Conservation (phyloP, 2,888 invertebrate species). For the Platerodrilus igneus region DNA sequence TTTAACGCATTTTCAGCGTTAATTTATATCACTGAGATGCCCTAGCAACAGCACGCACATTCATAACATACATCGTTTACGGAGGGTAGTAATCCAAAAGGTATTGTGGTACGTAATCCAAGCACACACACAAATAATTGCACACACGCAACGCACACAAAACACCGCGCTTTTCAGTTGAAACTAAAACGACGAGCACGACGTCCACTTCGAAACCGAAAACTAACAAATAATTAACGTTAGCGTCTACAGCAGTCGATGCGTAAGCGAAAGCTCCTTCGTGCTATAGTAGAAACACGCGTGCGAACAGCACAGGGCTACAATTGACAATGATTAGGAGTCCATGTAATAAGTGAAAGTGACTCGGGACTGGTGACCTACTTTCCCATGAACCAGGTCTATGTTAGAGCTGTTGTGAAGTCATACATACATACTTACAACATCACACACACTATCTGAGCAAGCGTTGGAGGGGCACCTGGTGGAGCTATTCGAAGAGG, state of each 20-base stretch:
- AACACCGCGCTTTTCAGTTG: constrained; percentile 8
- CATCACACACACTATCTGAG: constrained; percentile 39
- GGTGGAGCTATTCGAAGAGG: constrained; percentile 53
- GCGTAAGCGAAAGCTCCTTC: constrained; percentile 36
- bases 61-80: too few relatives aligned
- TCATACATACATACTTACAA: constrained; percentile 44
- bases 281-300: constrained; percentile 26
- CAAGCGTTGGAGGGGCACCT: constrained; percentile 31
- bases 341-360: constrained; percentile 86
- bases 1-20: too few relatives aligned
- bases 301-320: constrained; percentile 53
- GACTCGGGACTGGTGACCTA: constrained; percentile 74
- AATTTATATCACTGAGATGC: constrained; percentile 16
- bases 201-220: constrained; percentile 20
- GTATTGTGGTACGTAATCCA: constrained; percentile 25
- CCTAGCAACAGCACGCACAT: constrained; percentile 8
- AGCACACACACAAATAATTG: constrained; percentile 14
- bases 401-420: constrained; percentile 63
- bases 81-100: constrained; percentile 26
- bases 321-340: constrained; percentile 69
- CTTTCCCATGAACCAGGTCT: constrained; percentile 90
- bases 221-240: constrained; percentile 26
- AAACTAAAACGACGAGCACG: constrained; percentile 21
- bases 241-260: constrained; percentile 37
- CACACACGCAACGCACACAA: constrained; percentile 19